Conservation (phyloP, 2,113 vertebrate genomes). For the Nycticebus coucang region DNA sequence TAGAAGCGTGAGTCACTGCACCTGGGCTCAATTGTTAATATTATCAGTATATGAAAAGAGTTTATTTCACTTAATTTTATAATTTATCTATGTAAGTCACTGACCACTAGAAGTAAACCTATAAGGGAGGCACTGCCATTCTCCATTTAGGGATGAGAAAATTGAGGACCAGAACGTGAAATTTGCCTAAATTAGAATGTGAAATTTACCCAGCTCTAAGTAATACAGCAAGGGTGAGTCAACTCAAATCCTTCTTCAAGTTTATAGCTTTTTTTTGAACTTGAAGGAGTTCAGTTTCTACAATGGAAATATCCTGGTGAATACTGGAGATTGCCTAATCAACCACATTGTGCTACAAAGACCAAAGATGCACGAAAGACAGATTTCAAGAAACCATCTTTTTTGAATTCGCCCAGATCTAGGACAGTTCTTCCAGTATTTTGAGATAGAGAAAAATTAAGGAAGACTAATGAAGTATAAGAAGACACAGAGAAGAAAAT, state of each 20-base stretch:
- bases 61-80: conserved; percentile 5
- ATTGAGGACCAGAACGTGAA: conserved; percentile 31
- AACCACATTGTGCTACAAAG: background rate
- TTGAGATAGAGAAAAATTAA: conserved; percentile 8
- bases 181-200: background rate
- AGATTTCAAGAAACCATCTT: conserved; percentile 48
- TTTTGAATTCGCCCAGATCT: conserved; percentile 37
- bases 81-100: conserved; percentile 10
- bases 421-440: background rate
- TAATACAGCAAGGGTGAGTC: background rate
- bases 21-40: background rate
- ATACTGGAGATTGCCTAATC: background rate
- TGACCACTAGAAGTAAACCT: conserved; percentile 18
- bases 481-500: conserved; percentile 15
- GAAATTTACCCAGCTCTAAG: background rate
- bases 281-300: background rate
- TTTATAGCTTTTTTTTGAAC: background rate
- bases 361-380: background rate
- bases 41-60: background rate
- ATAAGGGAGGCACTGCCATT: background rate
- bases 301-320: background rate
- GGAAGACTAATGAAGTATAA: background rate
- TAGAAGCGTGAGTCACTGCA: no score
- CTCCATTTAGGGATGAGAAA: conserved; percentile 30
- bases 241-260: conserved; percentile 2